Percentiles rank a stretch among this genome's conserved stretches.
These are phyloP conservation scores for Drosophila basisetae DNA, from an alignment of 2,888 invertebrate species.

Conservation along the genomic window DNA sequence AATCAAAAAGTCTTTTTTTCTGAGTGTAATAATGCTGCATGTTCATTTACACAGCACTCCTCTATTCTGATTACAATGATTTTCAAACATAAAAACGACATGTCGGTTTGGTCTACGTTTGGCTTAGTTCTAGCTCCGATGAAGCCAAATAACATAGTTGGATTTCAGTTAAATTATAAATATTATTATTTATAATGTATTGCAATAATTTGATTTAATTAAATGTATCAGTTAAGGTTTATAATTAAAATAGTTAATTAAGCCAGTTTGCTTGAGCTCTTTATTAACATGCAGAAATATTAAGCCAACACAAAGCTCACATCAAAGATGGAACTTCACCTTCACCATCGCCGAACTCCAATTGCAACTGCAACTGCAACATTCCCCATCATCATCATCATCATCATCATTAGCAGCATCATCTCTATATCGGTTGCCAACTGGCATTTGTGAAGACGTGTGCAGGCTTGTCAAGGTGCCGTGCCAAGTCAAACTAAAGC, in stretches of 20 bases:
- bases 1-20: neutral
- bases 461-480: conserved; percentile 77
- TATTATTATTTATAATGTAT: neutral
- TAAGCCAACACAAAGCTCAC: neutral
- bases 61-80: neutral
- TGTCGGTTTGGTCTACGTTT: neutral
- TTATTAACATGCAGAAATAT: neutral
- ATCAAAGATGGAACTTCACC: conserved; percentile 6
- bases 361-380: conserved; percentile 7
- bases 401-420: conserved; percentile 6
- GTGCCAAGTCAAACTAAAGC: conserved; percentile 31
- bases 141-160: neutral
- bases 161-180: neutral
- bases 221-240: neutral
- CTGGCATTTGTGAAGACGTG: conserved; percentile 60
- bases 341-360: conserved; percentile 14
- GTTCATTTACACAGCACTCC: conserved; percentile 1
- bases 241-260: neutral
- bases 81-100: neutral
- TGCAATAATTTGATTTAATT: neutral
- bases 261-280: neutral
- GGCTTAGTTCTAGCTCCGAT: conserved; percentile 5
- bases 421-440: conserved; percentile 37
- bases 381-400: conserved; percentile 7
- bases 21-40: neutral